A percentile compares a stretch with the other conserved stretches of the same genome.
Conservation (phyloP, 2,888 invertebrate genomes). For the Calliopum simillimum region DNA sequence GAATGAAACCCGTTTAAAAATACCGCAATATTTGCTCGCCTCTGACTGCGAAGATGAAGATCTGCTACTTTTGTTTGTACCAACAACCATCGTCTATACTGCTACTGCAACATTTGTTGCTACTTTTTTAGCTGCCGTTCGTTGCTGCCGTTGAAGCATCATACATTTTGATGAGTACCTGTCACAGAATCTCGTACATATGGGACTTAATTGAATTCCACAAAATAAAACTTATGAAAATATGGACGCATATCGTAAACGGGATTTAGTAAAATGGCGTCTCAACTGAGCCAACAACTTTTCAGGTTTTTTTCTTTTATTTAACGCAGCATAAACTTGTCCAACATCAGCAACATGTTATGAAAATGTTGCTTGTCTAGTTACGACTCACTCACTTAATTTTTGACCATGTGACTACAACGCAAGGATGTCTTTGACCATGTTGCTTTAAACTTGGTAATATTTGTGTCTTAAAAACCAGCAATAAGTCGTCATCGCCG, state of each 20-base stretch:
- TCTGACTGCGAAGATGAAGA: background rate
- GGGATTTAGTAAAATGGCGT: too few species aligned
- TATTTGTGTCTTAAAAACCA: too few species aligned
- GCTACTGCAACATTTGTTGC: background rate
- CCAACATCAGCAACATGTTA: slow-evolving; percentile 1
- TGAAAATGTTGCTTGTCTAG: slow-evolving; percentile 29
- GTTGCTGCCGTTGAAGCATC: background rate
- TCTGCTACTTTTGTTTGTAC: background rate
- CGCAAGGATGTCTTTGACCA: slow-evolving; percentile 31
- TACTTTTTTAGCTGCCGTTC: background rate
- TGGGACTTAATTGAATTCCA: slow-evolving; percentile 17
- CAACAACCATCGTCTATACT: background rate
- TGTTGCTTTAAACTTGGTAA: background rate
- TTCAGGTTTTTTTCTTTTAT: too few species aligned
- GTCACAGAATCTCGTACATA: slow-evolving; percentile 8
- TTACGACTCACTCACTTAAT: background rate
- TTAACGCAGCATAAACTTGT: slow-evolving; percentile 12
- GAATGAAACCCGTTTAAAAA: background rate
- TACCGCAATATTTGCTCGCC: slow-evolving; percentile 21
- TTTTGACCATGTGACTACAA: slow-evolving; percentile 11
- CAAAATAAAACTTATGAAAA: too few species aligned
- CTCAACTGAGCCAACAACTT: too few species aligned
- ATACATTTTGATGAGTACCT: slow-evolving; percentile 18
- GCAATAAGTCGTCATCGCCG: too few species aligned
- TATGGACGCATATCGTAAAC: too few species aligned